Conservation (phyloP, 2,888 invertebrate genomes). For the Synergus umbraculus region DNA sequence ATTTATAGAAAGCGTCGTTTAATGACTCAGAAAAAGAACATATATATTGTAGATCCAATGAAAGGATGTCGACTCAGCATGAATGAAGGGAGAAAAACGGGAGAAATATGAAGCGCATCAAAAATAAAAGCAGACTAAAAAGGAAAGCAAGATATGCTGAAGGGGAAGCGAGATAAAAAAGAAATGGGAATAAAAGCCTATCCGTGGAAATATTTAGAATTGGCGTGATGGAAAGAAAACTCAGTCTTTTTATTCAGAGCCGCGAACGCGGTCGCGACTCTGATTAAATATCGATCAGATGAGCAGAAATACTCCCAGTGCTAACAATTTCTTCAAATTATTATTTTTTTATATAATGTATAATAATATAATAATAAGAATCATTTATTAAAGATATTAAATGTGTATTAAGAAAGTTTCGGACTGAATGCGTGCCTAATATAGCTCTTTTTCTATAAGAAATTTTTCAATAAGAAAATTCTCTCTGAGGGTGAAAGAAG, state of each 20-base stretch:
- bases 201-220: not conserved
- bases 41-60: not conserved
- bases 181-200: slow-evolving; percentile 2
- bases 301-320: not conserved
- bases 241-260: slow-evolving; percentile 6
- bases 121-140: not conserved
- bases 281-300: slow-evolving; percentile 23
- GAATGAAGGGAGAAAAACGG: not conserved
- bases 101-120: not conserved
- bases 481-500: too few species aligned
- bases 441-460: too few species aligned
- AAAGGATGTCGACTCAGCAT: not conserved
- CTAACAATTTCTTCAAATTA: not conserved
- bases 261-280: slow-evolving; percentile 3
- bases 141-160: slow-evolving; percentile 2
- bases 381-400: too few species aligned
- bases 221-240: not conserved
- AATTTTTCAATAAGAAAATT: too few species aligned
- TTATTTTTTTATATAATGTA: not conserved
- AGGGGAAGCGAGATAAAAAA: not conserved
- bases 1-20: too few species aligned
- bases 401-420: too few species aligned
- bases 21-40: not conserved
- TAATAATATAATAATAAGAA: too few species aligned
- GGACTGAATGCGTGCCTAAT: too few species aligned